phyloP scores from a whole-genome alignment of 2,113 vertebrate genomes.

The Hypanus sabinus region DNA sequence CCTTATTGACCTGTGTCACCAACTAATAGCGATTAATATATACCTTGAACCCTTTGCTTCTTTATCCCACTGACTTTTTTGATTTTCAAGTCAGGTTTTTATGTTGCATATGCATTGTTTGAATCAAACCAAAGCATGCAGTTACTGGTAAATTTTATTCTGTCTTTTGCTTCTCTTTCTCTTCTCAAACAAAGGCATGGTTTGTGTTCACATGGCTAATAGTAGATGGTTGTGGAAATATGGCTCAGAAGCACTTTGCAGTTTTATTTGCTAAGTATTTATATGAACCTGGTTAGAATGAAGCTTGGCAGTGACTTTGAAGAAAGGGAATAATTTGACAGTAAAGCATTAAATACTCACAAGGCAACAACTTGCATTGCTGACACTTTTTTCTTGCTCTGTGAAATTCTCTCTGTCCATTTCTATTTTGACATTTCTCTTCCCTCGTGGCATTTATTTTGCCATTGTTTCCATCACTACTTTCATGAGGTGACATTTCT shows the following conservation, averaged over 20 bases:
- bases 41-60: too few relatives aligned
- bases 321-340: neutral
- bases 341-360: neutral
- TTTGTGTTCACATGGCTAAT: neutral
- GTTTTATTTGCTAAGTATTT: neutral
- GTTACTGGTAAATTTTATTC: neutral
- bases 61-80: too few relatives aligned
- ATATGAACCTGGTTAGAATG: neutral
- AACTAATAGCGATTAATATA: too few relatives aligned
- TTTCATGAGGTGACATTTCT: neutral
- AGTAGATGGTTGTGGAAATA: too few relatives aligned
- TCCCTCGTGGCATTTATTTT: neutral
- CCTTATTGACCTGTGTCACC: too few relatives aligned
- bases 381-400: neutral
- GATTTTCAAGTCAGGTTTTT: too few relatives aligned
- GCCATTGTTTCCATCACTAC: neutral
- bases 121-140: neutral
- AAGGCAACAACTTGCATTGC: neutral
- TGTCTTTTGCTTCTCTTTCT: neutral
- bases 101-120: too few relatives aligned
- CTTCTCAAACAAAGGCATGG: neutral
- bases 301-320: neutral
- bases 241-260: neutral
- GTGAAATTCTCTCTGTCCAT: neutral
- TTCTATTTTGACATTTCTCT: constrained; percentile 1